Conservation (phyloP, 2,888 invertebrate species). For the Griposia aprilina region DNA sequence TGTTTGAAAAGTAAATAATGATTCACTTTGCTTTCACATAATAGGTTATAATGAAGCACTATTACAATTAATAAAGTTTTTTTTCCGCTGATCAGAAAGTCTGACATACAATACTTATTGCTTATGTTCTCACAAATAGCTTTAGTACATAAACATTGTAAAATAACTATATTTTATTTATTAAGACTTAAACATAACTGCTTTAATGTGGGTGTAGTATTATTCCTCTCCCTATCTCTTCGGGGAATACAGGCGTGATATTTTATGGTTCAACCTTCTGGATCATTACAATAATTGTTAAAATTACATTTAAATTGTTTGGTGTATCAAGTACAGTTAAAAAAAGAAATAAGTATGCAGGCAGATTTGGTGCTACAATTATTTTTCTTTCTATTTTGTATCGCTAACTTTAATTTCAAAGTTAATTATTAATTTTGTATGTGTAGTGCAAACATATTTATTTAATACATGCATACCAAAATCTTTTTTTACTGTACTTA, state of each 20-base stretch:
- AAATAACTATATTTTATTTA: conserved; percentile 12
- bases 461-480: background rate
- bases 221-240: background rate
- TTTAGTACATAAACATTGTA: conserved; percentile 2
- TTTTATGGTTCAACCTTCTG: background rate
- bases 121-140: conserved; percentile 9
- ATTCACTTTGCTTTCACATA: conserved; percentile 12
- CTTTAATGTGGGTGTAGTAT: background rate
- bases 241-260: background rate
- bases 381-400: background rate
- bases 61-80: background rate
- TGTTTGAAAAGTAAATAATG: background rate
- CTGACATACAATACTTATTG: background rate
- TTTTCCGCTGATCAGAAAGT: background rate
- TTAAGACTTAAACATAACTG: background rate
- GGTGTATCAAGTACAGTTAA: conserved; percentile 1
- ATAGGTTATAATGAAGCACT: background rate
- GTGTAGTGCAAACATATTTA: background rate
- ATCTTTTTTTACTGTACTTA: conserved; percentile 3
- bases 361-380: too few relatives aligned
- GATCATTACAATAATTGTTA: background rate
- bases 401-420: background rate
- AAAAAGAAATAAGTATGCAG: background rate
- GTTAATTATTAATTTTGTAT: background rate
- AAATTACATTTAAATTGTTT: conserved; percentile 8